These are phyloP conservation scores for human (Homo sapiens) DNA, from an alignment of 2,113 vertebrate genomes.

Conservation along the genomic window GRCh38 chr3:160629001-160629500, in stretches of 20 bases:
- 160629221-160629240: neutral
- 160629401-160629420: neutral
- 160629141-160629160: neutral
- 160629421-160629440: neutral
- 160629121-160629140: neutral
- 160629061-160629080: neutral
- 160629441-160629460: neutral
- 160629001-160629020: neutral
- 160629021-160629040: neutral
- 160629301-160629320: neutral
- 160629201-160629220: neutral
- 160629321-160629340: neutral
- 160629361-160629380: neutral
- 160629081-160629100: neutral
- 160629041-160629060: neutral
- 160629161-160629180: neutral
- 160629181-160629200: neutral
- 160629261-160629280: neutral
- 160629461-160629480: neutral
- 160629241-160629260: neutral
- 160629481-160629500: neutral
- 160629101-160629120: neutral
- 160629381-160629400: neutral
- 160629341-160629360: neutral
- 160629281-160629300: neutral